phyloP scores from a whole-genome alignment of 2,888 invertebrate genomes.

The Drosophila vallismaia region DNA sequence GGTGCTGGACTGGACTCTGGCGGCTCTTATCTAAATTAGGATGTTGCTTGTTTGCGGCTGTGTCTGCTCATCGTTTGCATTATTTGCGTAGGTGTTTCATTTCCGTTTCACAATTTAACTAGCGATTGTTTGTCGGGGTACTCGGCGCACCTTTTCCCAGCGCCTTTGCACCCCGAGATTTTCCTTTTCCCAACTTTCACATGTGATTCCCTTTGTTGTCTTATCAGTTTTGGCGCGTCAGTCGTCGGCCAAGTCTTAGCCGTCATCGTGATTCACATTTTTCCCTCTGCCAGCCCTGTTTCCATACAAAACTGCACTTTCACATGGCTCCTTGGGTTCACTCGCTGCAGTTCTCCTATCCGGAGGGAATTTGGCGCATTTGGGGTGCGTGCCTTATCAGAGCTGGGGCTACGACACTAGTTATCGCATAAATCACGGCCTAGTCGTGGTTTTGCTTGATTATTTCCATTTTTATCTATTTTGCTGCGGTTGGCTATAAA shows the following conservation, averaged over 20 bases:
- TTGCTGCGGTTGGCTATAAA: conserved; percentile 69
- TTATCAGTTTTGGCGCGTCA: conserved; percentile 63
- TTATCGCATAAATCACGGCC: conserved; percentile 78
- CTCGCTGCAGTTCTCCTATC: conserved; percentile 47
- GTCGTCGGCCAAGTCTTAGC: conserved; percentile 2
- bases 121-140: conserved; percentile 62
- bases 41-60: conserved; percentile 79
- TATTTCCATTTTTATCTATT: conserved; percentile 71
- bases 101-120: conserved; percentile 80
- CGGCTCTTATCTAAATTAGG: conserved; percentile 79
- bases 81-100: conserved; percentile 82
- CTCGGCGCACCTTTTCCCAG: conserved; percentile 55
- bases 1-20: conserved; percentile 20
- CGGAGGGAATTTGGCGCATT: conserved; percentile 47
- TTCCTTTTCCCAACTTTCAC: conserved; percentile 57
- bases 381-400: conserved; percentile 70
- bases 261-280: conserved; percentile 58
- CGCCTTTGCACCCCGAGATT: conserved; percentile 23
- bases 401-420: conserved; percentile 54
- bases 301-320: conserved; percentile 57
- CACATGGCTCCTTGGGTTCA: conserved; percentile 13
- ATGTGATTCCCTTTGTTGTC: conserved; percentile 65
- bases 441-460: conserved; percentile 69
- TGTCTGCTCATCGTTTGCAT: conserved; percentile 72
- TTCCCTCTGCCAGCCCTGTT: conserved; percentile 7